Percentiles rank a stretch among this genome's conserved stretches.
These are phyloP conservation scores for Callipepla squamata DNA, from an alignment of 2,113 vertebrate genomes.

Conservation along the genomic window DNA sequence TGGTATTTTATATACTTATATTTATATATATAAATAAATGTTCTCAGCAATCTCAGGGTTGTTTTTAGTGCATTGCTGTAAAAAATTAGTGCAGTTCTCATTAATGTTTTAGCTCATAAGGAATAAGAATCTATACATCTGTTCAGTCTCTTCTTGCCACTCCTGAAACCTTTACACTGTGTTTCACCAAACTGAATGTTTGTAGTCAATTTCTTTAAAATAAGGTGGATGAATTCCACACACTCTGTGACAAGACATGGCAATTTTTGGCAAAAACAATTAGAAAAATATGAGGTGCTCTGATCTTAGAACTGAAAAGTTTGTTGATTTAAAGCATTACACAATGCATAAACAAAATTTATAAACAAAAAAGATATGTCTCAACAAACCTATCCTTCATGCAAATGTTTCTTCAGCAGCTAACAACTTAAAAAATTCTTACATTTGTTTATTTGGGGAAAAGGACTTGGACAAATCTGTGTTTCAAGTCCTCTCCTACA, in stretches of 20 bases:
- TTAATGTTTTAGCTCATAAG: slow-evolving; percentile 81
- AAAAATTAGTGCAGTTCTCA: slow-evolving; percentile 96
- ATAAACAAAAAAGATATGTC: slow-evolving; percentile 80
- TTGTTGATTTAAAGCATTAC: slow-evolving; percentile 83
- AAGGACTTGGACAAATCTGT: slow-evolving; percentile 68
- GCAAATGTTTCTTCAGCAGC: slow-evolving; percentile 85
- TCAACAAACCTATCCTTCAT: slow-evolving; percentile 87
- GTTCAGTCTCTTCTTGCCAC: slow-evolving; percentile 77
- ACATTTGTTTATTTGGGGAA: slow-evolving; percentile 74
- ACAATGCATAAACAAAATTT: slow-evolving; percentile 93
- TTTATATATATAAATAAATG: slow-evolving; percentile 94
- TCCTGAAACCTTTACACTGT: slow-evolving; percentile 75
- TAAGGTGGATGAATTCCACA: slow-evolving; percentile 78
- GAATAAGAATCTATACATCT: slow-evolving; percentile 85
- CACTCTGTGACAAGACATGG: slow-evolving; percentile 83
- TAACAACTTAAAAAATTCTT: slow-evolving; percentile 81
- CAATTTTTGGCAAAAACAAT: slow-evolving; percentile 94
- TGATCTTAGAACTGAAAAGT: slow-evolving; percentile 81
- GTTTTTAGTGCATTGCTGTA: slow-evolving; percentile 94
- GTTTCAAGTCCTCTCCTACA: slow-evolving; percentile 71
- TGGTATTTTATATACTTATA: slow-evolving; percentile 89
- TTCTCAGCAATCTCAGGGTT: slow-evolving; percentile 89
- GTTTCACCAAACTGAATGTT: slow-evolving; percentile 71
- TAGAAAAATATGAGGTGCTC: slow-evolving; percentile 83
- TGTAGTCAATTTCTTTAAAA: slow-evolving; percentile 77